A percentile compares a stretch with the other conserved stretches of the same genome.
Conservation (phyloP, 2,888 invertebrate genomes). For the Drosophila mayaguana region DNA sequence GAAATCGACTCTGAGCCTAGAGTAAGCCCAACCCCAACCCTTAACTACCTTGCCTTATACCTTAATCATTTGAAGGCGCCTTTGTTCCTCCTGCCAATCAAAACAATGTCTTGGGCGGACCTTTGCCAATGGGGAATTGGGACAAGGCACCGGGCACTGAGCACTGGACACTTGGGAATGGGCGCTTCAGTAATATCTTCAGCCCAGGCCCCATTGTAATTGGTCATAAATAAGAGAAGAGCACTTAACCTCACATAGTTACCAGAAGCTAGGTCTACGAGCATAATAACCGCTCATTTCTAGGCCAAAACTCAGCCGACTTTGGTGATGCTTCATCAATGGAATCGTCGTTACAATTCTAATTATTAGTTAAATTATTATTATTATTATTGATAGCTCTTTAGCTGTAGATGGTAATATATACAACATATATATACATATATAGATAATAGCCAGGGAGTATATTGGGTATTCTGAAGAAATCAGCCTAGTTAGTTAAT, state of each 20-base stretch:
- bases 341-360: not conserved
- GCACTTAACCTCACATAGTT: conserved; percentile 5
- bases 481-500: not conserved
- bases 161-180: not conserved
- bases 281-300: not conserved
- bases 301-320: conserved; percentile 1
- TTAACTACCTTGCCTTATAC: conserved; percentile 11
- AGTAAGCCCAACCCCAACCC: conserved; percentile 2
- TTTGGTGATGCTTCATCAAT: not conserved
- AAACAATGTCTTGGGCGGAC: conserved; percentile 37
- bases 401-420: not conserved
- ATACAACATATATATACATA: no score
- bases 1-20: conserved; percentile 4
- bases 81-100: conserved; percentile 49
- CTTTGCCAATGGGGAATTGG: not conserved
- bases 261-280: not conserved
- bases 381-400: not conserved
- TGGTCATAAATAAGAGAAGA: conserved; percentile 56
- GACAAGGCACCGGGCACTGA: not conserved
- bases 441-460: not conserved
- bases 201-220: conserved; percentile 26
- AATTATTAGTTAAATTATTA: not conserved
- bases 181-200: not conserved
- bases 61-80: conserved; percentile 28
- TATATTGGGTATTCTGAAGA: not conserved